These are phyloP conservation scores for Gambusia yucatana DNA, from an alignment of 2,797 vertebrate genomes.

Conservation along the genomic window DNA sequence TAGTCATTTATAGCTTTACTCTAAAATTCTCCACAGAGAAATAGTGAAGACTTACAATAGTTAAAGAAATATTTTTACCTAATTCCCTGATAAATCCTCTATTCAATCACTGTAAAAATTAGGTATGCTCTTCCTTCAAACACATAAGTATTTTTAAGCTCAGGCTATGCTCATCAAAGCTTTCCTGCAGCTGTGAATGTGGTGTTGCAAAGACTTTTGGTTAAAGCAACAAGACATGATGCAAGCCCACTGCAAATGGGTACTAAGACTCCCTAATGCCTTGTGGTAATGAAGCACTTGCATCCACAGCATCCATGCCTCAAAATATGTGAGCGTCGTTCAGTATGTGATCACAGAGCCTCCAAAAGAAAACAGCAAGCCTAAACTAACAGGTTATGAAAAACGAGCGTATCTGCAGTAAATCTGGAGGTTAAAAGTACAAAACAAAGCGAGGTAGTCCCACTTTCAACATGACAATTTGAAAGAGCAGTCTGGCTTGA, in stretches of 20 bases:
- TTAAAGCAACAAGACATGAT: slow-evolving; percentile 60
- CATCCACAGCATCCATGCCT: slow-evolving; percentile 2
- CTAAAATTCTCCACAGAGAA: background rate
- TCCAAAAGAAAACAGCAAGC: background rate
- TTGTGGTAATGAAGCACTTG: slow-evolving; percentile 30
- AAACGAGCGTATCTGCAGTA: background rate
- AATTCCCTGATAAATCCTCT: slow-evolving; percentile 27
- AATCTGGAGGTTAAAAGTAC: slow-evolving; percentile 13
- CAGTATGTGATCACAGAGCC: background rate
- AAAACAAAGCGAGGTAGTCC: slow-evolving; percentile 6
- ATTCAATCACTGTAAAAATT: slow-evolving; percentile 53
- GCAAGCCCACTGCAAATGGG: slow-evolving; percentile 72
- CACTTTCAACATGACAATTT: slow-evolving; percentile 16
- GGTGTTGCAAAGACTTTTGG: slow-evolving; percentile 50
- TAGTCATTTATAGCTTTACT: background rate
- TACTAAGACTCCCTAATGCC: slow-evolving; percentile 40
- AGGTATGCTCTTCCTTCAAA: slow-evolving; percentile 29
- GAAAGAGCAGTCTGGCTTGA: slow-evolving; percentile 33
- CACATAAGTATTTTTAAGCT: slow-evolving; percentile 45
- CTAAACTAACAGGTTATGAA: slow-evolving; percentile 17
- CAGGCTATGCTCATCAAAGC: slow-evolving; percentile 58
- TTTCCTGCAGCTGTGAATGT: slow-evolving; percentile 47
- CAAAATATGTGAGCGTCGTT: slow-evolving; percentile 4
- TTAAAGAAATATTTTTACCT: slow-evolving; percentile 3
- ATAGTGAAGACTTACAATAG: slow-evolving; percentile 11